phyloP scores from a whole-genome alignment of 2,797 vertebrate genomes.

The Centropyge bicolor region DNA sequence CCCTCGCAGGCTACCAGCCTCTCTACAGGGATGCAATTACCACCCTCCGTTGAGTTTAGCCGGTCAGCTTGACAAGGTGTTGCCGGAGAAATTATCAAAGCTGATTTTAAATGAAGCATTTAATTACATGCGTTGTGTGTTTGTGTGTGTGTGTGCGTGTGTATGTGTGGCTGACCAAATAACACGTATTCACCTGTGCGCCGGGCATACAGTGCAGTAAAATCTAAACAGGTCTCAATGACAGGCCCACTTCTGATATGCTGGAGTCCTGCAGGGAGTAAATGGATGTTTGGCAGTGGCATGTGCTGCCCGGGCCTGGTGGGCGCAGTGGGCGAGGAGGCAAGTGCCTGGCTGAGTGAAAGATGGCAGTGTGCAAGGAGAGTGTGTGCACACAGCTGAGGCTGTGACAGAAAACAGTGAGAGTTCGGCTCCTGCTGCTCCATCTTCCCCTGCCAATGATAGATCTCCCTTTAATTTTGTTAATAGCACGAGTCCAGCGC shows the following conservation, averaged over 20 bases:
- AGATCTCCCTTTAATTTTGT: constrained; percentile 75
- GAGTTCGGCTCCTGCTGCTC: constrained; percentile 72
- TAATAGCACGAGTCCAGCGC: constrained; percentile 66
- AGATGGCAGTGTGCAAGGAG: constrained; percentile 76
- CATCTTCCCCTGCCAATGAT: constrained; percentile 73
- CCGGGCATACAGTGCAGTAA: background rate
- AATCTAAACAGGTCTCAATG: constrained; percentile 68
- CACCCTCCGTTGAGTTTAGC: constrained; percentile 73
- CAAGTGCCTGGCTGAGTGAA: constrained; percentile 80
- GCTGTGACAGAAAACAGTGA: constrained; percentile 82
- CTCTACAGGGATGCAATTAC: constrained; percentile 85
- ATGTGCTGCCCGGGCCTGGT: constrained; percentile 70
- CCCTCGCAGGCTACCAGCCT: constrained; percentile 68
- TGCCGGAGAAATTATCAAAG: constrained; percentile 82
- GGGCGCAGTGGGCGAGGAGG: constrained; percentile 78
- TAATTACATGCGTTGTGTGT: constrained; percentile 71
- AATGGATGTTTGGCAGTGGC: constrained; percentile 80
- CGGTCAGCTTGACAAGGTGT: constrained; percentile 80
- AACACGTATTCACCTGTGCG: constrained; percentile 49
- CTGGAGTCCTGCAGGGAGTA: constrained; percentile 69
- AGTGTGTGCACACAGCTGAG: constrained; percentile 77
- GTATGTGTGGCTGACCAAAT: constrained; percentile 37
- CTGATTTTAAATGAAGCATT: constrained; percentile 84
- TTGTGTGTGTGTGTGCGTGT: constrained; percentile 25
- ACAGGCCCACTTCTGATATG: constrained; percentile 65